Percentiles rank a stretch among this genome's conserved stretches.
Evolutionary conservation across 2,888 invertebrate genomes (phyloP).

Genomic region (Deilephila porcellus): DNA sequence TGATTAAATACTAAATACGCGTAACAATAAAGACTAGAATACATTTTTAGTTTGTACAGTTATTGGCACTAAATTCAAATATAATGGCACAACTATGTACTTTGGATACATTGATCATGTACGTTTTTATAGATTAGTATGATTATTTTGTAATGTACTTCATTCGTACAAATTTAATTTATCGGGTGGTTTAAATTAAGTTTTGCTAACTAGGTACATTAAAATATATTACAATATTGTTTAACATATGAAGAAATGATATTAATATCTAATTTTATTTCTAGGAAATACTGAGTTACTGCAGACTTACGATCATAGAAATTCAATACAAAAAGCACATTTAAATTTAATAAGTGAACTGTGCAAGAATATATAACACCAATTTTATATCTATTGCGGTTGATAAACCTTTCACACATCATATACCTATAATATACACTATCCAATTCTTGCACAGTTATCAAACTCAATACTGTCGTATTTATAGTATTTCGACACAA

Average conservation of each 20-base stretch:
- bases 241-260: constrained; percentile 69
- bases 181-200: constrained; percentile 65
- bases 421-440: constrained; percentile 58
- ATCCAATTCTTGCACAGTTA: constrained; percentile 75
- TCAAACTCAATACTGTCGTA: constrained; percentile 49
- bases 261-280: constrained; percentile 74
- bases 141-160: constrained; percentile 59
- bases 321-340: constrained; percentile 65
- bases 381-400: constrained; percentile 72
- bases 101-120: constrained; percentile 65
- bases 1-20: constrained; percentile 83
- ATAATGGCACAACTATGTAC: constrained; percentile 81
- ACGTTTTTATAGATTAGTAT: constrained; percentile 46
- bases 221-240: constrained; percentile 79
- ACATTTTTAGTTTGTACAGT: constrained; percentile 83
- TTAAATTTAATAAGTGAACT: constrained; percentile 64
- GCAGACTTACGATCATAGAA: constrained; percentile 67
- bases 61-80: constrained; percentile 83
- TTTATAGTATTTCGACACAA: constrained; percentile 46
- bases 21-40: constrained; percentile 86
- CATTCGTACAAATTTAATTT: constrained; percentile 56
- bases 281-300: constrained; percentile 78
- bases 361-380: constrained; percentile 69
- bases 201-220: constrained; percentile 73
- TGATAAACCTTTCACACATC: constrained; percentile 69